Percentiles rank a stretch among this genome's conserved stretches.
Conservation (phyloP, 2,113 vertebrate species). For the Meriones unguiculatus region DNA sequence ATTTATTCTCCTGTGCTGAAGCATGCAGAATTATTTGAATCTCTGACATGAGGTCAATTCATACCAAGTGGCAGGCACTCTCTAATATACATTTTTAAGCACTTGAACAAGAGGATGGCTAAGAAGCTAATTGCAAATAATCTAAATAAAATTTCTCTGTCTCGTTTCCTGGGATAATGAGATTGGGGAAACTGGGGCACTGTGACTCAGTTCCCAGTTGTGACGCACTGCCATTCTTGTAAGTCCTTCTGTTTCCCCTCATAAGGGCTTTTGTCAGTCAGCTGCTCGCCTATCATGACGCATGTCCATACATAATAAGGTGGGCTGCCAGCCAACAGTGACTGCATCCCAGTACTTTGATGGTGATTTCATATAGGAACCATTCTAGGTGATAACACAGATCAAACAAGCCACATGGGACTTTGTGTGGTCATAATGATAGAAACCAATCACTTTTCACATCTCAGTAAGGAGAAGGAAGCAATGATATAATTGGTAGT, state of each 20-base stretch:
- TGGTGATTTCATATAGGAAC: background rate
- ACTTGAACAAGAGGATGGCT: background rate
- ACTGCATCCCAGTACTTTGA: background rate
- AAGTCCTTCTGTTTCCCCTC: background rate
- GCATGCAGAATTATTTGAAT: background rate
- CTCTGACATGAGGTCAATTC: background rate
- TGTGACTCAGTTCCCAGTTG: background rate
- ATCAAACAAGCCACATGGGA: background rate
- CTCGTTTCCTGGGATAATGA: background rate
- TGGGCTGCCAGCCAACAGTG: background rate
- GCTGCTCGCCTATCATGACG: background rate
- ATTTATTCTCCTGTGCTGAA: background rate
- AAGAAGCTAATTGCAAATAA: background rate
- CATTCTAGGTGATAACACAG: background rate
- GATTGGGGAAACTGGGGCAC: background rate
- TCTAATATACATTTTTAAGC: background rate
- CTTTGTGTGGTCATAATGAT: background rate
- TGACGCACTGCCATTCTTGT: background rate
- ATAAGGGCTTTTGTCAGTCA: background rate
- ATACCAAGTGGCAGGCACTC: background rate
- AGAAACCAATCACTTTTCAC: background rate
- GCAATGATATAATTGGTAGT: background rate
- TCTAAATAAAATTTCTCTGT: constrained; percentile 1
- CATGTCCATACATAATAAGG: background rate
- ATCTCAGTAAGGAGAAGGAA: too few species aligned